These are phyloP conservation scores for Marcusenius ussheri DNA, from an alignment of 2,113 vertebrate genomes.

Conservation along the genomic window DNA sequence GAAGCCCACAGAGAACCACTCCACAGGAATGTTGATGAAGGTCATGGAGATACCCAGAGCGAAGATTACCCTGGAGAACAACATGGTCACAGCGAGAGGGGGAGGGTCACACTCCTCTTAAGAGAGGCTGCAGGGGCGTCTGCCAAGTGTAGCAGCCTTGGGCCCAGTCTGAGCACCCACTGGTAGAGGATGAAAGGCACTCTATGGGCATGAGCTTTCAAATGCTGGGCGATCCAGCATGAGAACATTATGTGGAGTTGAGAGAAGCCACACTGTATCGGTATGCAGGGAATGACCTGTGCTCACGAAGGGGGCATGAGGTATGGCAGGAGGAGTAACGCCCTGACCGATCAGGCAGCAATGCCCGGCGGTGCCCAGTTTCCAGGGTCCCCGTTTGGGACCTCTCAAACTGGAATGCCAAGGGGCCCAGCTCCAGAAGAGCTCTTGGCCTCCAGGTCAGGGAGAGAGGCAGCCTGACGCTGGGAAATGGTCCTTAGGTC, in stretches of 20 bases:
- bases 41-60: conserved; percentile 97
- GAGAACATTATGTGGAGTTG: neutral
- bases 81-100: neutral
- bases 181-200: neutral
- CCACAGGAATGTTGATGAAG: conserved; percentile 94
- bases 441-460: neutral
- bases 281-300: conserved; percentile 49
- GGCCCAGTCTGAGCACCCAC: neutral
- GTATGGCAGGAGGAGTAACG: neutral
- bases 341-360: neutral
- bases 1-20: conserved; percentile 96
- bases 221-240: conserved; percentile 25
- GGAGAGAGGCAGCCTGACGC: neutral
- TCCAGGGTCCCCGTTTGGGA: neutral
- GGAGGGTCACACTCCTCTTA: neutral
- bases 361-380: neutral
- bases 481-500: neutral
- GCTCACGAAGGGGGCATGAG: neutral
- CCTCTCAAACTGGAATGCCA: neutral
- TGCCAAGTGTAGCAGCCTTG: neutral
- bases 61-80: conserved; percentile 78
- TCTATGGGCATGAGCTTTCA: neutral
- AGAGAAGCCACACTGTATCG: conserved; percentile 35
- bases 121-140: neutral
- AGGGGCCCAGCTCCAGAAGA: neutral